Conservation (phyloP, 2,113 vertebrate species). For the Fukomys damarensis region DNA sequence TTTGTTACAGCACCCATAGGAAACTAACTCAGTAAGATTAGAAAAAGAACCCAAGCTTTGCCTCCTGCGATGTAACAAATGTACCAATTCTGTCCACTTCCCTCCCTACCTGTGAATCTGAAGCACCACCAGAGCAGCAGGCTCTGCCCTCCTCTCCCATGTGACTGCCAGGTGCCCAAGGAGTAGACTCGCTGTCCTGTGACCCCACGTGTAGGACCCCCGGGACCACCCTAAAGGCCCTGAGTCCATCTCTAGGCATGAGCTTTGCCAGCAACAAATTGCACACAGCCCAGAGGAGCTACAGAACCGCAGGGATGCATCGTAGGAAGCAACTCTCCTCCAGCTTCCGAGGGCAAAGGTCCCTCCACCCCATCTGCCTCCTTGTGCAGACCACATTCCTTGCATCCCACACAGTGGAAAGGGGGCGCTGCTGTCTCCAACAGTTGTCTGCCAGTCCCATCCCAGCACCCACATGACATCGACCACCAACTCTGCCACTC, state of each 20-base stretch:
- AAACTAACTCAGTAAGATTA: neutral
- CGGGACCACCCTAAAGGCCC: rapidly evolving
- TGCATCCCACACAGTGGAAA: neutral
- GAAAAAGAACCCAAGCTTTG: neutral
- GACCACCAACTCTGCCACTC: neutral
- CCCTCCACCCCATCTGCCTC: rapidly evolving
- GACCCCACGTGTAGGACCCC: neutral
- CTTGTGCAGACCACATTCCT: neutral
- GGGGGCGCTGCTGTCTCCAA: neutral
- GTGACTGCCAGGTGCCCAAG: neutral
- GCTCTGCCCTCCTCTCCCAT: neutral
- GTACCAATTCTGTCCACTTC: neutral
- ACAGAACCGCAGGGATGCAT: neutral
- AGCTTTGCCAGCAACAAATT: neutral
- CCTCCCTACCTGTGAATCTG: neutral
- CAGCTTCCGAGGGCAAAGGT: neutral
- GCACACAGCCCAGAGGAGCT: neutral
- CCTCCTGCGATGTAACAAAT: neutral
- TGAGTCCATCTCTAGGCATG: neutral
- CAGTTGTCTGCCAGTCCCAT: neutral
- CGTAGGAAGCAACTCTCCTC: neutral
- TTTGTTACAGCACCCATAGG: neutral
- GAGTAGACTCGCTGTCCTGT: rapidly evolving
- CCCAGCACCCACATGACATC: no score
- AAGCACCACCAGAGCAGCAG: neutral